phyloP scores from a whole-genome alignment of 2,797 vertebrate species.

The Threskiornis aethiopicus region DNA sequence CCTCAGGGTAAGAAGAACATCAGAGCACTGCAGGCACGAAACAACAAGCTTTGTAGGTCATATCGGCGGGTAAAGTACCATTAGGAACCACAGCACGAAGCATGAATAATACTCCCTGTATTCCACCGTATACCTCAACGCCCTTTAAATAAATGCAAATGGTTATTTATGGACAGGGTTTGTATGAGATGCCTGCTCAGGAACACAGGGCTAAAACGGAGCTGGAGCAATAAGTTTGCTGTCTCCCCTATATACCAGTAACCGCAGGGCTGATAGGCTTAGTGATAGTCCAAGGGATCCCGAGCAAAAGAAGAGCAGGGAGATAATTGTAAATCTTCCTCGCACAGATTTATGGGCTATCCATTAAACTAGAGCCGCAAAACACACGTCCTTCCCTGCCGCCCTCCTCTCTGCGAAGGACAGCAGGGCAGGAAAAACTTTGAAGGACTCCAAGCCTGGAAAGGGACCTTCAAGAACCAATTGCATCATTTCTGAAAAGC shows the following conservation, averaged over 20 bases:
- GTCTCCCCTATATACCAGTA: not conserved
- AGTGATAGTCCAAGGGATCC: not conserved
- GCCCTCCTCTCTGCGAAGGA: not conserved
- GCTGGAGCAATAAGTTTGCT: not conserved
- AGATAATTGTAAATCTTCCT: not conserved
- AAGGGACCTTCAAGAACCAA: not conserved
- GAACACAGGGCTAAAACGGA: not conserved
- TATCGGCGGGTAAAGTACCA: not conserved
- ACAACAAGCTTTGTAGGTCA: slow-evolving; percentile 49
- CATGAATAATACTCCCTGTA: slow-evolving; percentile 15
- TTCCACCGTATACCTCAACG: slow-evolving; percentile 11
- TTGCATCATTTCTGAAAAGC: not conserved
- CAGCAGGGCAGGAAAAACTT: not conserved
- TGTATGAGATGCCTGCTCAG: not conserved
- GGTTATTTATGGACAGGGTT: not conserved
- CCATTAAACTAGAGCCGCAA: not conserved
- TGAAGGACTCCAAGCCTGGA: not conserved
- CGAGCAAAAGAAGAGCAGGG: not conserved
- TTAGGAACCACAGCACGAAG: slow-evolving; percentile 31
- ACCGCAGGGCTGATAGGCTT: not conserved
- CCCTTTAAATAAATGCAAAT: slow-evolving; percentile 43
- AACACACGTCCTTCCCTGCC: not conserved
- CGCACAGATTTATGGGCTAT: not conserved
- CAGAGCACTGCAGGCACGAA: slow-evolving; percentile 36
- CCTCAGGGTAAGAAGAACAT: slow-evolving; percentile 28